phyloP scores from a whole-genome alignment of 1,140 invertebrate species.

The Papilio aristodemus region DNA sequence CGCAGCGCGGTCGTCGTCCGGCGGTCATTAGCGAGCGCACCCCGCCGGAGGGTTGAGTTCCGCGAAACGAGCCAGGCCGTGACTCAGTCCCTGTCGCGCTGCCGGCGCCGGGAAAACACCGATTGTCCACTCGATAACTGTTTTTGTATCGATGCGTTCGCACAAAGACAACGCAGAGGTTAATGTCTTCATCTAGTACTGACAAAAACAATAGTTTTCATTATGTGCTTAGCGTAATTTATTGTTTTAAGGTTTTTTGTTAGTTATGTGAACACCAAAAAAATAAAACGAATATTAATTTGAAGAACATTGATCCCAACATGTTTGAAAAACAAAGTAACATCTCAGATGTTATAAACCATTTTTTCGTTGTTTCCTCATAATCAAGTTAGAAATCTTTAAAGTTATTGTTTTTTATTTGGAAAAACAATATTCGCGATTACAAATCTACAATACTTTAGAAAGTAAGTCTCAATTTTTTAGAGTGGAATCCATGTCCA shows the following conservation, averaged over 20 bases:
- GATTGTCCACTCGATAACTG: slow-evolving; percentile 57
- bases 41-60: slow-evolving; percentile 59
- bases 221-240: background rate
- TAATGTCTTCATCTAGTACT: slow-evolving; percentile 27
- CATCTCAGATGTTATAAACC: too few relatives aligned
- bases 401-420: too few relatives aligned
- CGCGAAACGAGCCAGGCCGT: slow-evolving; percentile 58
- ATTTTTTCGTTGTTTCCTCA: too few relatives aligned
- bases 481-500: too few relatives aligned
- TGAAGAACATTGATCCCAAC: background rate
- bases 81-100: slow-evolving; percentile 60
- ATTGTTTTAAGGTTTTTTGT: background rate
- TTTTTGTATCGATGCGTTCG: slow-evolving; percentile 23
- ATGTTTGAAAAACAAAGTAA: background rate
- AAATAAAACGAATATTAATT: background rate
- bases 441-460: too few relatives aligned
- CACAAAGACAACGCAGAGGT: background rate
- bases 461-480: too few relatives aligned
- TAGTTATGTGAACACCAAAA: background rate
- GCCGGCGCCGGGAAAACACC: slow-evolving; percentile 60
- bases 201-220: slow-evolving; percentile 3
- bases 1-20: slow-evolving; percentile 58
- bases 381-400: too few relatives aligned
- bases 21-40: slow-evolving; percentile 69
- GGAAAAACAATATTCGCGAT: too few relatives aligned